Evolutionary conservation across 1,140 invertebrate genomes (phyloP), one percentile per base, ranked within the genome.

Genomic region (Megalonaias nervosa): DNA sequence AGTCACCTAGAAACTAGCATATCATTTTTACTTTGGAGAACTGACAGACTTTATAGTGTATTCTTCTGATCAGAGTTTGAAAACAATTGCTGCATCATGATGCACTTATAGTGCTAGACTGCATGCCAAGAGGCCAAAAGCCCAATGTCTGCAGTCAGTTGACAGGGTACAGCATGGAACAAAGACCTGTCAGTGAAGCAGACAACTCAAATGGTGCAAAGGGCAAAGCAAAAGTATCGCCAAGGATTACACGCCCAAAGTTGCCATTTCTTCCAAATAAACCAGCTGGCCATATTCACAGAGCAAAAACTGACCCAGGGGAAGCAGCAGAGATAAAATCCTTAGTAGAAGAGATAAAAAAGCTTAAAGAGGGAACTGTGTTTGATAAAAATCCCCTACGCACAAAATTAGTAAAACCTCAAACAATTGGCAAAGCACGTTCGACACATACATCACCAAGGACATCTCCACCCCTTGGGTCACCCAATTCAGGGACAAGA

Each of bases 261-360:
- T 65, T 87, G 62, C 85, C 85, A 48, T 71, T 78, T 15, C 84
- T 85, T 80, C 70, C 81, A 19, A 79, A 79, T 57, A 60, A 75
- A 23, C 77, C 76, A 19, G 38, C 75, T n/a, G 77, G 80, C n/a
- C 71, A 77, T 59, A 71, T 76, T 19, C 75, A 73, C 48, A 76
- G 81, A 17, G 75, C 81, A n/a, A 85, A 85, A 71, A 85, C 85
- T 26, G 85, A 87, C 60, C 84, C 81, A 1, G 85, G 85, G 6
- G 69, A 81, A 21, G 85, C 70, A 16, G 61, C 75, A 21, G 84
- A 87, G 38, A 87, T 87, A 59, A 81, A 82, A 68, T 71, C 84
- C 21, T 81, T 87, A n/a, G 80, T 87, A 75, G 84, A 87, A 66
- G 86, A 87, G 77, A 82, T 87, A 38, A 82, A 82, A 67, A 85